Evolutionary conservation across 2,797 vertebrate species (phyloP).

Genomic region (Falco rusticolus): DNA sequence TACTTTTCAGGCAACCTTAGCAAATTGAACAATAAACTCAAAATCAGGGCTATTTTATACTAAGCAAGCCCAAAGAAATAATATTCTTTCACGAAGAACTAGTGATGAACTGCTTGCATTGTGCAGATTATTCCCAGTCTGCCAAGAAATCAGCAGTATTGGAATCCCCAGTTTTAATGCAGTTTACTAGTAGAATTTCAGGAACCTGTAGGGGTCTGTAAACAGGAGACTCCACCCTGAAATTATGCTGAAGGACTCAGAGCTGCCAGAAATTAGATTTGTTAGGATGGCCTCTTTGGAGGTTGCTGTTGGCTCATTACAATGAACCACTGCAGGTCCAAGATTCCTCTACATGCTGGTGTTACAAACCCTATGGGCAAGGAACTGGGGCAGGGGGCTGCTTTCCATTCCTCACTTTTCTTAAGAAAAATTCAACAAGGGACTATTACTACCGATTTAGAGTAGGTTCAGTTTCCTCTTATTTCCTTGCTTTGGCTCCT

Average conservation of each 20-base stretch:
- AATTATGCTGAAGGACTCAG: not conserved
- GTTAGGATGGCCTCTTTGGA: not conserved
- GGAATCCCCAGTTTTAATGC: not conserved
- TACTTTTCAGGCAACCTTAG: not conserved
- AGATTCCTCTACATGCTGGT: not conserved
- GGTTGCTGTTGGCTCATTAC: not conserved
- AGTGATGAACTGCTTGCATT: not conserved
- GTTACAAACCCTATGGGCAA: not conserved
- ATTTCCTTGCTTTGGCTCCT: not conserved
- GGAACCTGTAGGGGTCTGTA: not conserved
- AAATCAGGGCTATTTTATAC: not conserved
- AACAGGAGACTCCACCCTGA: not conserved
- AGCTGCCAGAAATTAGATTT: not conserved
- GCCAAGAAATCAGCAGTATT: not conserved
- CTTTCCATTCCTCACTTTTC: not conserved
- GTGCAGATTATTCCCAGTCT: not conserved
- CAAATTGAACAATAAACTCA: not conserved
- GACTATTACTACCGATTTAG: not conserved
- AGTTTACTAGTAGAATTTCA: not conserved
- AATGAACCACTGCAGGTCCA: not conserved
- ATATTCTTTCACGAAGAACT: not conserved
- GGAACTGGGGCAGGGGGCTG: not conserved
- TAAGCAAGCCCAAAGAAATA: not conserved
- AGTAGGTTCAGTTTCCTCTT: not conserved
- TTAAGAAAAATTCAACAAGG: not conserved